Base-by-base conservation (phyloP, 2,888 invertebrate genomes). In the Lingula anatina region DNA sequence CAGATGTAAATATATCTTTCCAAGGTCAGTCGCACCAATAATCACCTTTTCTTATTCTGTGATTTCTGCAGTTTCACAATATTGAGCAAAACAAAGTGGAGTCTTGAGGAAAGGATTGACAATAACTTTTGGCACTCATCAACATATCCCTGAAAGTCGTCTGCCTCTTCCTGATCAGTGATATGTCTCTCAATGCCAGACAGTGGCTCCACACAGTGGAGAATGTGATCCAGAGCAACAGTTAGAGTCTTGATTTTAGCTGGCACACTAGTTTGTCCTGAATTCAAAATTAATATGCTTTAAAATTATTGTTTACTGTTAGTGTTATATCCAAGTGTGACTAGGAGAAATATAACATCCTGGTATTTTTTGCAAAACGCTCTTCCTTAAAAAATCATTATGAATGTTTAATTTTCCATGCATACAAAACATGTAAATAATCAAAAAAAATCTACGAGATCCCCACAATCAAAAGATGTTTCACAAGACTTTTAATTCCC, bases 51-150 rank as follows among this genome's bases (percentile, higher is more conserved):
- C 44, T 59, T 61, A 3, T 42, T 39, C 3, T 42, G 21, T 21
- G n/a, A 20, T 24, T 43, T 61, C 44, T 55, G 55, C 12, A 46
- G 43, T 48, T 63, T 63, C 26, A 63, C 46, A 3, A 66, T 46
- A 40, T 64, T 59, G 24, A 63, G 55, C 0, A 64, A 53, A 9
- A 57, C 42, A 50, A 57, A 62, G 51, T 61, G 62, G 26, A 66
- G 50, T 5, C 62, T 48, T 12, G 61, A 56, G 25, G 60, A 54
- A 1, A 64, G 45, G 7, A 66, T 63, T 23, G 44, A 47, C 1
- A 50, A 37, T 24, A 66, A 51, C 21, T 54, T 61, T 15, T 53
- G 38, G 21, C 53, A 54, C 44, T 64, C 65, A 2, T 47, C 28
- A 23, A 27, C 15, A n/a, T 18, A 25, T 24, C 41, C 49, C 2